Evolutionary conservation across 2,888 invertebrate species (phyloP).

Genomic region (Agrotis clavis): DNA sequence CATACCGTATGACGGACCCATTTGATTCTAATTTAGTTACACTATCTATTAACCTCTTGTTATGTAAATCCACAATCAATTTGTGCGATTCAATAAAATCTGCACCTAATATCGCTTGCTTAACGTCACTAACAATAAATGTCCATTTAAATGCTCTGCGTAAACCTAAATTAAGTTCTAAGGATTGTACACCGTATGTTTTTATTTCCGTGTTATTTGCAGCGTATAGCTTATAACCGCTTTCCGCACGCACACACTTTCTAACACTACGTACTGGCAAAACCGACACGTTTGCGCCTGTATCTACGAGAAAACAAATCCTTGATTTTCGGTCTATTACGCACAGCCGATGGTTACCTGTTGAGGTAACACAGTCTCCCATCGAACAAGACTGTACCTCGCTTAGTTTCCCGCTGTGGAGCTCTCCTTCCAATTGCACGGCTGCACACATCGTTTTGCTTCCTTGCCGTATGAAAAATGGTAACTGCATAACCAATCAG

Average conservation of each 20-base stretch:
- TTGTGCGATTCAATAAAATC: not conserved
- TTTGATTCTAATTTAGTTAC: not conserved
- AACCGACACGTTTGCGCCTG: not conserved
- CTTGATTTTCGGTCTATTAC: not conserved
- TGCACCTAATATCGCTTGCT: not conserved
- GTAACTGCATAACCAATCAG: not conserved
- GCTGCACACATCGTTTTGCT: not conserved
- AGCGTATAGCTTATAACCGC: not conserved
- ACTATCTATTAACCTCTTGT: not conserved
- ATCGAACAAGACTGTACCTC: not conserved
- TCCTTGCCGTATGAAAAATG: not conserved
- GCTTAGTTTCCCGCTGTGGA: not conserved
- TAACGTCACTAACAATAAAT: not conserved
- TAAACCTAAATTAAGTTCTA: slow-evolving; percentile 5
- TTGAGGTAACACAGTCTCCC: not conserved
- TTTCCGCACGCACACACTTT: not conserved
- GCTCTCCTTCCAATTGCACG: not conserved
- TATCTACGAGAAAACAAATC: not conserved
- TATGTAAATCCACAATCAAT: not conserved
- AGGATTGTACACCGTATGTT: accelerated
- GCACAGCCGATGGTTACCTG: not conserved
- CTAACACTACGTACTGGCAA: not conserved
- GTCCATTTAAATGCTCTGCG: not conserved
- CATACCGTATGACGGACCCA: not conserved
- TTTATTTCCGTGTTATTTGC: not conserved